phyloP scores from a whole-genome alignment of 35 echinoderm and acorn worm species.

The Diadema setosum region DNA sequence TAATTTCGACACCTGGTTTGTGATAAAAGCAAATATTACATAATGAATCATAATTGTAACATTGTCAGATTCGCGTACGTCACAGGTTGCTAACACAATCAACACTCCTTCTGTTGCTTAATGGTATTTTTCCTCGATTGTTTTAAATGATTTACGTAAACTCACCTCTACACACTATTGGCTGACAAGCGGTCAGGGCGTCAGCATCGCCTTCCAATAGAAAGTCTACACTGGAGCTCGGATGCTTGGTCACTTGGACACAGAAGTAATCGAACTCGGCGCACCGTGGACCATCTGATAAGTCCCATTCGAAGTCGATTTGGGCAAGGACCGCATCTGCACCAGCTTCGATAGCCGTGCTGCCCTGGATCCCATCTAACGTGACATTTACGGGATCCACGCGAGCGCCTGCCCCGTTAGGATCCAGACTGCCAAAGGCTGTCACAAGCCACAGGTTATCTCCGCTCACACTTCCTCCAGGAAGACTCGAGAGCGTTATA shows the following conservation, averaged over 20 bases:
- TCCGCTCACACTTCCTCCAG: slow-evolving; percentile 37
- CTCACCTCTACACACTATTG: slow-evolving; percentile 44
- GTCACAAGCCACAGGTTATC: slow-evolving; percentile 28
- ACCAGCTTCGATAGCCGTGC: slow-evolving; percentile 1
- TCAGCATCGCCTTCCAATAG: slow-evolving; percentile 22
- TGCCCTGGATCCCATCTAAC: not conserved
- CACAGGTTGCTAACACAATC: no score
- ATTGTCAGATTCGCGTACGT: no score
- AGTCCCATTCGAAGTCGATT: not conserved
- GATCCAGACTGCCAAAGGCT: slow-evolving; percentile 35
- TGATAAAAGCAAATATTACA: no score
- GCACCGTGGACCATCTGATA: slow-evolving; percentile 15
- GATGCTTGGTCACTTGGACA: slow-evolving; percentile 28
- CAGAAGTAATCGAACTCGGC: slow-evolving; percentile 51
- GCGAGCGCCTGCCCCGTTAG: not conserved
- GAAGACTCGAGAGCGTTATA: slow-evolving; percentile 32
- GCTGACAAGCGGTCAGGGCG: slow-evolving; percentile 19
- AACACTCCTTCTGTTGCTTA: no score
- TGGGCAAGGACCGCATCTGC: not conserved
- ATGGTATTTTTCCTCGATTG: no score
- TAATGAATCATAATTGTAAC: no score
- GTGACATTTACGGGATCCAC: not conserved
- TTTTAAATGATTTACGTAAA: not conserved
- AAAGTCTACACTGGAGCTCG: slow-evolving; percentile 13
- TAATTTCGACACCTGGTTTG: not conserved